These are phyloP conservation scores for Lycophotia porphyrea DNA, from an alignment of 2,888 invertebrate species.

Conservation along the genomic window DNA sequence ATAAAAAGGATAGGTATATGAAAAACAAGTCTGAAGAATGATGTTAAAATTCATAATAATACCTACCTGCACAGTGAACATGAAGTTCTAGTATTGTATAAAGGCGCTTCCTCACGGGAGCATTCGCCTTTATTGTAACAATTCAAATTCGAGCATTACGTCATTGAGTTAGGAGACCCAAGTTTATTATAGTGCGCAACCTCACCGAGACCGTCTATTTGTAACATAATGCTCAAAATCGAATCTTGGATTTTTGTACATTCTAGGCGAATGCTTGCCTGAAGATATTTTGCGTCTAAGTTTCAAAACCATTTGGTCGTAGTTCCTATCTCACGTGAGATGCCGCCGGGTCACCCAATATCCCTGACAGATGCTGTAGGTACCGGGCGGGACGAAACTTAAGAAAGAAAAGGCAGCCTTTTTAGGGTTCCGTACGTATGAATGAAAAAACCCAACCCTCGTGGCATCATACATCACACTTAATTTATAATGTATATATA, in stretches of 20 bases:
- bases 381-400: slow-evolving; percentile 72
- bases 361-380: slow-evolving; percentile 83
- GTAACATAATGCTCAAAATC: neutral
- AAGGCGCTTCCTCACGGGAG: neutral
- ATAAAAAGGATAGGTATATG: neutral
- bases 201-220: neutral
- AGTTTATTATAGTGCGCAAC: neutral
- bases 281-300: slow-evolving; percentile 45
- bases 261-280: neutral
- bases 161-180: neutral
- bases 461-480: neutral
- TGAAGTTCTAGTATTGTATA: neutral
- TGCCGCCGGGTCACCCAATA: slow-evolving; percentile 84
- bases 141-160: neutral
- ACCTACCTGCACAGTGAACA: no score
- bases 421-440: slow-evolving; percentile 43
- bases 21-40: neutral
- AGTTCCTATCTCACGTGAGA: slow-evolving; percentile 74
- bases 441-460: neutral
- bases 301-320: slow-evolving; percentile 67
- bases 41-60: neutral
- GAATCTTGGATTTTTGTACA: neutral
- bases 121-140: neutral
- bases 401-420: slow-evolving; percentile 67
- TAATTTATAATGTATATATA: no score